Evolutionary conservation across 1,140 invertebrate species (phyloP).

Genomic region (Pteromalus puparum): DNA sequence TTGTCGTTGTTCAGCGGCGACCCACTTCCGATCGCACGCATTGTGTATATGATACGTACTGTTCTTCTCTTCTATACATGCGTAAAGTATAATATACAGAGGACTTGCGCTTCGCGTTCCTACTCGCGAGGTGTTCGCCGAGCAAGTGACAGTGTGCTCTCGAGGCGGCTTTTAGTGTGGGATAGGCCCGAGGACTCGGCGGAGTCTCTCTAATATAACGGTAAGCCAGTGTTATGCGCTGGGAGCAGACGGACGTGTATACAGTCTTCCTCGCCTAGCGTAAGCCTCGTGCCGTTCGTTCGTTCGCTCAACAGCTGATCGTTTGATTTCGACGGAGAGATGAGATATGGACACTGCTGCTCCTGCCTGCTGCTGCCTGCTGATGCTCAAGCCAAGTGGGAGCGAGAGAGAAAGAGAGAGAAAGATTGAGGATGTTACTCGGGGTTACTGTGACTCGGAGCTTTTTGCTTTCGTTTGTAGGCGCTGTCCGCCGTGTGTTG

Average conservation of each 20-base stretch:
- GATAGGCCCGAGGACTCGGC: slow-evolving; percentile 10
- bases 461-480: not conserved
- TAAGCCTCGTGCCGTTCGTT: slow-evolving; percentile 23
- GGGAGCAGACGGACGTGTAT: not conserved
- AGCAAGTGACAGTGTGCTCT: slow-evolving; percentile 3
- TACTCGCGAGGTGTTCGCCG: not conserved
- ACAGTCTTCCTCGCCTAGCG: not conserved
- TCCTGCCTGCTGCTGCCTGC: too few species aligned
- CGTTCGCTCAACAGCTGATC: slow-evolving; percentile 16
- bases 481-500: not conserved
- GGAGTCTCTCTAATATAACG: slow-evolving; percentile 10
- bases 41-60: not conserved
- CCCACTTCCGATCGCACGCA: not conserved
- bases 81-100: not conserved
- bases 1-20: not conserved
- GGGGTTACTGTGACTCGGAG: not conserved
- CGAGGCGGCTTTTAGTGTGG: not conserved
- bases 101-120: too few species aligned
- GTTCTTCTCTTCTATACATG: not conserved
- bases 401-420: too few species aligned
- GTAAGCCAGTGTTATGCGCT: not conserved
- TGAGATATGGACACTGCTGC: not conserved
- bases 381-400: not conserved
- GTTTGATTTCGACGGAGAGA: slow-evolving; percentile 10
- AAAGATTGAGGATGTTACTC: not conserved